Percentiles rank a stretch among this genome's conserved stretches.
These are phyloP conservation scores for Nasonia giraulti DNA, from an alignment of 1,140 invertebrate species.

Conservation along the genomic window DNA sequence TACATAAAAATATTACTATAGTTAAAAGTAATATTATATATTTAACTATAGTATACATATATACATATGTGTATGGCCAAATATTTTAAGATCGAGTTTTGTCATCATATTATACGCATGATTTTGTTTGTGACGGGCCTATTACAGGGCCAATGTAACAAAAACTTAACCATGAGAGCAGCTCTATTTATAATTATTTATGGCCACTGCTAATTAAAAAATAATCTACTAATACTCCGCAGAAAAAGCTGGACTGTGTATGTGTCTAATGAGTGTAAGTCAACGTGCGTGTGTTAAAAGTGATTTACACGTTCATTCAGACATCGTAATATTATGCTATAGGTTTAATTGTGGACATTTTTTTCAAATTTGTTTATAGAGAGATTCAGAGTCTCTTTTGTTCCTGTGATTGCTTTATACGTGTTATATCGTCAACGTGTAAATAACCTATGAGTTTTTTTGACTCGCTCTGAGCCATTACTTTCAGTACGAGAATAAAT, in stretches of 20 bases:
- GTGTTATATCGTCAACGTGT: background rate
- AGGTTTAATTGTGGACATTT: background rate
- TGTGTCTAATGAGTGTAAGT: conserved; percentile 5
- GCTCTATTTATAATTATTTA: background rate
- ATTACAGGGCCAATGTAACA: background rate
- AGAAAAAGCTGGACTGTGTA: conserved; percentile 14
- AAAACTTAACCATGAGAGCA: background rate
- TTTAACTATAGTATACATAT: background rate
- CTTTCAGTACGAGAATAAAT: conserved; percentile 4
- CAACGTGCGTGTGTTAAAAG: conserved; percentile 5
- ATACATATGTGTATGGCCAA: background rate
- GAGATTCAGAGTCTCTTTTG: background rate
- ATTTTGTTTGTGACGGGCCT: background rate
- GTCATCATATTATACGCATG: background rate
- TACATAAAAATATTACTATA: background rate
- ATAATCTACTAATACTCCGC: background rate
- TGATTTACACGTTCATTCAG: background rate
- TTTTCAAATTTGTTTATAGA: background rate
- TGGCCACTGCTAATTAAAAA: background rate
- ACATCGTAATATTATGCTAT: background rate
- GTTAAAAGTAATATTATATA: conserved; percentile 1
- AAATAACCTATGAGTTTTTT: conserved; percentile 18
- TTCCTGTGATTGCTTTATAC: conserved; percentile 22
- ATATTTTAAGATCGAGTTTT: conserved; percentile 29
- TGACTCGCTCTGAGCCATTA: conserved; percentile 6